A percentile compares a stretch with the other conserved stretches of the same genome.
These are phyloP conservation scores for Rhagoletis zephyria DNA, from an alignment of 1,140 invertebrate species.

Conservation along the genomic window DNA sequence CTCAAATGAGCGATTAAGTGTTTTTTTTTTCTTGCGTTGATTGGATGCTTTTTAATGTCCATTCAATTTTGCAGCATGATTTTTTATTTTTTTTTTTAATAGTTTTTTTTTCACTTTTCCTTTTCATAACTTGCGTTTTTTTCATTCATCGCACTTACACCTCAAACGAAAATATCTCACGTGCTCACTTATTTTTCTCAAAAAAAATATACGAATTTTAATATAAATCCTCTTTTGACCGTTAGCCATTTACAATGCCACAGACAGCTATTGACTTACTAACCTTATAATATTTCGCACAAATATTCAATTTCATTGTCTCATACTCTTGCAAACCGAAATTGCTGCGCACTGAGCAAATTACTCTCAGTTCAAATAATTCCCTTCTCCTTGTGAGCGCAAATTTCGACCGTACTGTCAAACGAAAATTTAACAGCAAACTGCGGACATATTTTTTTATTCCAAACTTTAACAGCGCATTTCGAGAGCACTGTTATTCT, in stretches of 20 bases:
- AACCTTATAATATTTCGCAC: not conserved
- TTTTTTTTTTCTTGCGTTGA: not conserved
- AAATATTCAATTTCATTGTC: not conserved
- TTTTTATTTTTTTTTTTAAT: too few species aligned
- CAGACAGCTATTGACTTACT: slow-evolving; percentile 17
- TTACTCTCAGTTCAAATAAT: not conserved
- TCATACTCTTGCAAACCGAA: not conserved
- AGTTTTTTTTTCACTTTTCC: too few species aligned
- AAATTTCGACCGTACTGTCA: not conserved
- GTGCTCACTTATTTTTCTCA: not conserved
- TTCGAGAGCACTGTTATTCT: not conserved
- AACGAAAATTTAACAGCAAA: too few species aligned
- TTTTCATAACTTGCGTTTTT: too few species aligned
- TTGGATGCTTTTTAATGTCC: too few species aligned
- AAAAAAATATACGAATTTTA: not conserved
- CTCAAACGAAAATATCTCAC: not conserved
- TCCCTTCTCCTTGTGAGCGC: not conserved
- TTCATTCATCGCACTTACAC: too few species aligned
- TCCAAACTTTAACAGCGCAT: too few species aligned
- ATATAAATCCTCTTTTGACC: not conserved
- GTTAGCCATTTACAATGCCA: not conserved
- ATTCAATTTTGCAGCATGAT: too few species aligned
- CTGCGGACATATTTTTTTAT: too few species aligned
- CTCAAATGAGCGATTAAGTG: not conserved
- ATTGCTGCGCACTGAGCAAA: not conserved